These are phyloP conservation scores for Petrocephalus zakoni DNA, from an alignment of 2,113 vertebrate genomes.

Conservation along the genomic window DNA sequence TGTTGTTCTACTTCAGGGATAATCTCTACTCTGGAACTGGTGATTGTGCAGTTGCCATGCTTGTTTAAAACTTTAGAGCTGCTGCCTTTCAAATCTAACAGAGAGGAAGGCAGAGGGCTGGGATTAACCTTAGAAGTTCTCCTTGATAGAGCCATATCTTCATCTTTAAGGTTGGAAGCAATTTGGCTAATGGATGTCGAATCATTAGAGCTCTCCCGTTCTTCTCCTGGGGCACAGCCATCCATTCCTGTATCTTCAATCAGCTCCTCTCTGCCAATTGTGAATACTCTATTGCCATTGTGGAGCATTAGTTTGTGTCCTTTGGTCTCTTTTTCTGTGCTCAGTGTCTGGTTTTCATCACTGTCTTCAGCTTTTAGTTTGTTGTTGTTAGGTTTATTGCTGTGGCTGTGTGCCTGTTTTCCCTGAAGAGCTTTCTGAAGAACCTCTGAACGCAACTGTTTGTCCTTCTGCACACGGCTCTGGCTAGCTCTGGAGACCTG, in stretches of 20 bases:
- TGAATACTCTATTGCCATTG: constrained; percentile 61
- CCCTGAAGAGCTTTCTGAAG: constrained; percentile 71
- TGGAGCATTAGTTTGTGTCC: constrained; percentile 54
- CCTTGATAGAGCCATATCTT: constrained; percentile 44
- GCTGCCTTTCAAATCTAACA: constrained; percentile 59
- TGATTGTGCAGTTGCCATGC: constrained; percentile 52
- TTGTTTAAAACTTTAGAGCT: constrained; percentile 64
- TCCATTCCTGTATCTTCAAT: constrained; percentile 40
- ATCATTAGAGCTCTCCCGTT: constrained; percentile 75
- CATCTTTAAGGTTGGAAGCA: constrained; percentile 64
- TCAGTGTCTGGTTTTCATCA: constrained; percentile 22
- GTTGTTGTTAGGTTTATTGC: constrained; percentile 69
- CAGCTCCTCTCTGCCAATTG: constrained; percentile 10
- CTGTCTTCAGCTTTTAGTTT: constrained; percentile 45
- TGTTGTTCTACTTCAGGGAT: constrained; percentile 34
- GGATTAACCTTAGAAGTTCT: constrained; percentile 43
- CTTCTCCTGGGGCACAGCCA: constrained; percentile 60
- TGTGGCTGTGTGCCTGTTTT: constrained; percentile 70
- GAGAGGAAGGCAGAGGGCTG: constrained; percentile 47
- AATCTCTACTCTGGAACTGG: constrained; percentile 47
- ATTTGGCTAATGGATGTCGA: constrained; percentile 71
- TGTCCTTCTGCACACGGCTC: constrained; percentile 77
- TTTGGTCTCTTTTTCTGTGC: constrained; percentile 26
- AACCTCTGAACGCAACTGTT: constrained; percentile 60
- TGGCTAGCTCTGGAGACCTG: constrained; percentile 90